phyloP scores from a whole-genome alignment of 2,888 invertebrate genomes.

The Lepidochitona cinerea region DNA sequence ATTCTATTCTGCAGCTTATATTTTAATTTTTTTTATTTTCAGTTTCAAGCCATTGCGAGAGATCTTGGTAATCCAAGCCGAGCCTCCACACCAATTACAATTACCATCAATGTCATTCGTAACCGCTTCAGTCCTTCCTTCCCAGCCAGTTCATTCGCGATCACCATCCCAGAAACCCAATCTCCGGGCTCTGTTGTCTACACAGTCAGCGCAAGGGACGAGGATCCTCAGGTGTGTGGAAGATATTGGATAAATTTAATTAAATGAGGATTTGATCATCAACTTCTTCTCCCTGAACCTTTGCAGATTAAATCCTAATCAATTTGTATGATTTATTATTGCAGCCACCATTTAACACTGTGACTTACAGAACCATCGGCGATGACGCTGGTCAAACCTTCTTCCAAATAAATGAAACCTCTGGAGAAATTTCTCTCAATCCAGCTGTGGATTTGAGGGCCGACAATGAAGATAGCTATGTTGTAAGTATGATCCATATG shows the following conservation, averaged over 20 bases:
- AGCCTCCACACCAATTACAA: slow-evolving; percentile 1
- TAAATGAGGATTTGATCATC: no score
- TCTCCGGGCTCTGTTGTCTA: slow-evolving; percentile 31
- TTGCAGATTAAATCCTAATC: no score
- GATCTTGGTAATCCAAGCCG: neutral
- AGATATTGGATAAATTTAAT: no score
- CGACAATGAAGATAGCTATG: slow-evolving; percentile 39
- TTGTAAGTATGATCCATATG: slow-evolving; percentile 36
- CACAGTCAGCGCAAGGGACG: slow-evolving; percentile 38
- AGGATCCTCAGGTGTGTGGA: slow-evolving; percentile 15
- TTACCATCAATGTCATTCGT: slow-evolving; percentile 51
- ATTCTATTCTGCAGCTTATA: no score
- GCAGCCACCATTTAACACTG: slow-evolving; percentile 40
- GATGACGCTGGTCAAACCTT: slow-evolving; percentile 38
- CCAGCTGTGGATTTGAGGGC: slow-evolving; percentile 38
- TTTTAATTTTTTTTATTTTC: neutral
- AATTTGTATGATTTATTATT: neutral
- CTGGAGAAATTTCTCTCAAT: slow-evolving; percentile 28
- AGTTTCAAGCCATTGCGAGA: neutral
- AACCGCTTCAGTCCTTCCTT: slow-evolving; percentile 62
- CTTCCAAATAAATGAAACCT: slow-evolving; percentile 33
- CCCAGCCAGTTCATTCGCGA: slow-evolving; percentile 23
- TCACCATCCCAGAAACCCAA: slow-evolving; percentile 39
- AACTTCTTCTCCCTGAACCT: no score
- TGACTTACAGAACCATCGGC: slow-evolving; percentile 40